These are phyloP conservation scores for Eurytemora carolleeae DNA, from an alignment of 1,140 invertebrate species.

Conservation along the genomic window DNA sequence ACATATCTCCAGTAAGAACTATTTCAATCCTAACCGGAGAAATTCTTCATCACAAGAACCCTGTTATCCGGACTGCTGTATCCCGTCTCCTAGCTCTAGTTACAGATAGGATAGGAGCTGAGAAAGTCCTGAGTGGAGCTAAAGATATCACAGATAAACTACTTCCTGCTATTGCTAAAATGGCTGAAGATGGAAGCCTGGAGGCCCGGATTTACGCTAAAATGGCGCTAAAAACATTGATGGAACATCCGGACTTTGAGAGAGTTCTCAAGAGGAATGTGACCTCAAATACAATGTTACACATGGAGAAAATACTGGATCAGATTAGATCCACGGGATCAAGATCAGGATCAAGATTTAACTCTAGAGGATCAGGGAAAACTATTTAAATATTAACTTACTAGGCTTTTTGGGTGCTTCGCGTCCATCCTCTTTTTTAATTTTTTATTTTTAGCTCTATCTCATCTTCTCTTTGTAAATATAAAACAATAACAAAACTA, in stretches of 20 bases:
- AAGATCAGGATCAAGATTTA: too few relatives aligned
- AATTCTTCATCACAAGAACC: constrained; percentile 56
- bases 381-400: too few relatives aligned
- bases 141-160: constrained; percentile 58
- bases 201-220: constrained; percentile 44
- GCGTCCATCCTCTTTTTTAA: too few relatives aligned
- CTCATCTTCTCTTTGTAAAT: too few relatives aligned
- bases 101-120: constrained; percentile 45
- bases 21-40: constrained; percentile 36
- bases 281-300: constrained; percentile 39
- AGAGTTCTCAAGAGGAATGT: constrained; percentile 40
- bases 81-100: constrained; percentile 51
- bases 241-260: constrained; percentile 37
- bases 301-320: too few relatives aligned
- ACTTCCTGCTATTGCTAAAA: constrained; percentile 51
- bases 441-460: too few relatives aligned
- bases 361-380: too few relatives aligned
- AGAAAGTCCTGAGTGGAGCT: constrained; percentile 43
- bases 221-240: not conserved
- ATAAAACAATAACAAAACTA: too few relatives aligned
- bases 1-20: constrained; percentile 36
- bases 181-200: constrained; percentile 61
- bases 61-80: constrained; percentile 53
- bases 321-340: too few relatives aligned
- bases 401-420: too few relatives aligned